These are phyloP conservation scores for Lepisosteus oculatus DNA, from an alignment of 2,113 vertebrate species.

Conservation along the genomic window DNA sequence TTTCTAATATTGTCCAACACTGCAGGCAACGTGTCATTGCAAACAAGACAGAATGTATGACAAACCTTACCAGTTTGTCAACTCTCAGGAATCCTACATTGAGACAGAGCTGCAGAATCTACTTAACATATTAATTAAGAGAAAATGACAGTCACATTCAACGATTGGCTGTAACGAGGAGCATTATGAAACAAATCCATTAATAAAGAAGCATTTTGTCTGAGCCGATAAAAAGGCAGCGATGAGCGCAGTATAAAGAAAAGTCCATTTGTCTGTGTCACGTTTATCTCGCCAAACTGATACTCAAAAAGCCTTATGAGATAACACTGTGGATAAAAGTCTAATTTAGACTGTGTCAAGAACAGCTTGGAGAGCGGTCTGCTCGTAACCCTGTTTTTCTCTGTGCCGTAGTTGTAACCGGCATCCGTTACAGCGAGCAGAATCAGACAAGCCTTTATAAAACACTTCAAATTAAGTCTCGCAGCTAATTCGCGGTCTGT, in stretches of 20 bases:
- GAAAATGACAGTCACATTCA: slow-evolving; percentile 7
- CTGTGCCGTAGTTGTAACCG: no score
- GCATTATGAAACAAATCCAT: slow-evolving; percentile 16
- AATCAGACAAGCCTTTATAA: no score
- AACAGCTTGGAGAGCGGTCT: neutral
- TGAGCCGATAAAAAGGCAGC: slow-evolving; percentile 2
- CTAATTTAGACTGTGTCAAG: neutral
- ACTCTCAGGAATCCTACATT: neutral
- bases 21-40: neutral
- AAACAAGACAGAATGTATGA: neutral
- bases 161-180: slow-evolving; percentile 20
- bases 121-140: slow-evolving; percentile 10
- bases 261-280: neutral
- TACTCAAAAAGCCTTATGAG: neutral
- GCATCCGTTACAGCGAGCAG: no score
- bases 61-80: slow-evolving; percentile 4
- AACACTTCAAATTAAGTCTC: no score
- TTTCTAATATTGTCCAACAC: neutral
- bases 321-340: neutral
- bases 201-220: neutral
- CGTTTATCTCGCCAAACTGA: neutral
- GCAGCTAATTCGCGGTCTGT: no score
- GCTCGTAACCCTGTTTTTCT: no score
- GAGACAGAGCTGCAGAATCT: neutral
- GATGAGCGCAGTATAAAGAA: neutral